Evolutionary conservation across 2,113 vertebrate genomes (phyloP).

Genomic region (Seriola aureovittata): DNA sequence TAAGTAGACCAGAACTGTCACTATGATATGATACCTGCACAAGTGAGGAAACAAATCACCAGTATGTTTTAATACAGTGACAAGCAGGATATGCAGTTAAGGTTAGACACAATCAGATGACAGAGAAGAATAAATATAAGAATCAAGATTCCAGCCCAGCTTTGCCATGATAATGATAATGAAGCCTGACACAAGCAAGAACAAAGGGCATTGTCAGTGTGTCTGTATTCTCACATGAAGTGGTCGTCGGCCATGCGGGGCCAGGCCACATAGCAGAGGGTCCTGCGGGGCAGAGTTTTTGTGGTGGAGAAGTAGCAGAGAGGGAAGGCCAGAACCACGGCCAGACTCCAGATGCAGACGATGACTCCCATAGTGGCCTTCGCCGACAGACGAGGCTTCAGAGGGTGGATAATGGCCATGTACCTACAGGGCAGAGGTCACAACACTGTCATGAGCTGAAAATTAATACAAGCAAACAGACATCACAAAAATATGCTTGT

Average conservation of each 20-base stretch:
- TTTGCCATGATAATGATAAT: conserved; percentile 83
- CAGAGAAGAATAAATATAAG: conserved; percentile 41
- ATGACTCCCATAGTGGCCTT: conserved; percentile 93
- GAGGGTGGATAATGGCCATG: conserved; percentile 96
- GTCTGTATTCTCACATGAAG: conserved; percentile 89
- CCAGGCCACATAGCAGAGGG: conserved; percentile 95
- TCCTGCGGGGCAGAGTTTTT: conserved; percentile 88
- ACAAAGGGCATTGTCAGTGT: background rate
- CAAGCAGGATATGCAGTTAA: background rate
- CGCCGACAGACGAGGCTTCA: conserved; percentile 95
- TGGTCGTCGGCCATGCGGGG: conserved; percentile 89
- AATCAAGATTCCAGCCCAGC: conserved; percentile 81
- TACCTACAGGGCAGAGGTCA: conserved; percentile 85
- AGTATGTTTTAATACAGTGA: conserved; percentile 65
- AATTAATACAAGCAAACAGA: background rate
- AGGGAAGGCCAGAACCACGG: conserved; percentile 95
- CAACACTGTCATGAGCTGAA: background rate
- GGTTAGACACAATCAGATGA: background rate
- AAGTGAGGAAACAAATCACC: conserved; percentile 88
- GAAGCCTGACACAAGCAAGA: background rate
- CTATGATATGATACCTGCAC: conserved; percentile 95
- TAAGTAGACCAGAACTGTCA: conserved; percentile 92
- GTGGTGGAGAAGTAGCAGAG: conserved; percentile 95
- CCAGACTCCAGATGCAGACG: conserved; percentile 94
- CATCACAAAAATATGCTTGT: background rate